Conservation (phyloP, 1,140 invertebrate genomes). For the Drosophila arawakana region DNA sequence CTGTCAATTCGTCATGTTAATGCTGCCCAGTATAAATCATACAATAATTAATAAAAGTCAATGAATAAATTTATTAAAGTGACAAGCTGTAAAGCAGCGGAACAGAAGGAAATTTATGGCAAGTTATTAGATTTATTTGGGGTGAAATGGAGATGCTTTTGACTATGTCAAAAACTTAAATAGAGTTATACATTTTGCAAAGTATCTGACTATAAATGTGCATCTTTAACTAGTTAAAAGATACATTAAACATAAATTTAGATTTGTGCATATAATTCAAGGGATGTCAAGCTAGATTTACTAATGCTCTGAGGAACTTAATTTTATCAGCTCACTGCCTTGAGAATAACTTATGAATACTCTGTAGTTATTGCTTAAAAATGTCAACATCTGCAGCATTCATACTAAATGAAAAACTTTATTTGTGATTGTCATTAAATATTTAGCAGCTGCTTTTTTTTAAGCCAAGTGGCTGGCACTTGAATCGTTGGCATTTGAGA, state of each 20-base stretch:
- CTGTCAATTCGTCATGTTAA: neutral
- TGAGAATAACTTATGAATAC: neutral
- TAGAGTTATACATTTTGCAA: too few species aligned
- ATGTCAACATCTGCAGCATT: neutral
- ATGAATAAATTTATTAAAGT: constrained; percentile 7
- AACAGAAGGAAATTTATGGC: too few species aligned
- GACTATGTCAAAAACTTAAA: too few species aligned
- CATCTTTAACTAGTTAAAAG: too few species aligned
- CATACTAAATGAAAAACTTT: neutral
- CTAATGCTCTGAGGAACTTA: too few species aligned
- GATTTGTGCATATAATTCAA: too few species aligned
- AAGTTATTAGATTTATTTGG: too few species aligned
- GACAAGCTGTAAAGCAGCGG: neutral
- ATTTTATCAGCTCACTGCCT: too few species aligned
- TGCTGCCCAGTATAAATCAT: neutral
- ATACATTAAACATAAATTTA: too few species aligned
- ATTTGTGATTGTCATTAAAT: constrained; percentile 31
- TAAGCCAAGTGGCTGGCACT: neutral
- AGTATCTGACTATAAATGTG: too few species aligned
- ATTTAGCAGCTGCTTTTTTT: constrained; percentile 24
- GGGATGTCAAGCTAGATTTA: too few species aligned
- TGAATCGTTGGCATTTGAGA: neutral
- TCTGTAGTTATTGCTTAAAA: neutral
- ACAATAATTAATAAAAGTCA: neutral
- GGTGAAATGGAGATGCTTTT: too few species aligned